Percentiles rank a stretch among this genome's conserved stretches.
phyloP scores from a whole-genome alignment of 2,888 invertebrate genomes.

The Serripes groenlandicus region DNA sequence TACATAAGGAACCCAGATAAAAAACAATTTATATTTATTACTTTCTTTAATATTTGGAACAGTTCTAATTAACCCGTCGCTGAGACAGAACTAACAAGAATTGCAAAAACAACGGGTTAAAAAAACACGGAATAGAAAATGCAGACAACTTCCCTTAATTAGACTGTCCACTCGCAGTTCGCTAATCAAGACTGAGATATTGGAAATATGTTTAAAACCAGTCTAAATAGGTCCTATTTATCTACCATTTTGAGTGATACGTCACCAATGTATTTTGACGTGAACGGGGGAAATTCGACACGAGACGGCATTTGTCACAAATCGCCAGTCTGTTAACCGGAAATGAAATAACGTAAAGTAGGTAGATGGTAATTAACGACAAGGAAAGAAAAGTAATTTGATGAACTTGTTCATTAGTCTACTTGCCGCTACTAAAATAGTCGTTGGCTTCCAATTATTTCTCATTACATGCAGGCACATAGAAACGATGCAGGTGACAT shows the following conservation, averaged over 20 bases:
- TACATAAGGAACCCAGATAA: too few species aligned
- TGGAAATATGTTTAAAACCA: conserved; percentile 28
- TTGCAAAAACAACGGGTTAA: too few species aligned
- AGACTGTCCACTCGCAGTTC: conserved; percentile 25
- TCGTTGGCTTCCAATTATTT: conserved; percentile 16
- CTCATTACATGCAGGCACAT: conserved; percentile 7
- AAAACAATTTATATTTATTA: too few species aligned
- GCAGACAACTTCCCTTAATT: conserved; percentile 24
- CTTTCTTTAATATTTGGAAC: too few species aligned
- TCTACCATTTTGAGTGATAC: conserved; percentile 23
- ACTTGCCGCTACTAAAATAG: conserved; percentile 25
- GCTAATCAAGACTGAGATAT: conserved; percentile 24
- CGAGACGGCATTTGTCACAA: conserved; percentile 17
- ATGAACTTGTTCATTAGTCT: conserved; percentile 26
- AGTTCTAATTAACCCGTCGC: too few species aligned
- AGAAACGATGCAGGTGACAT: conserved; percentile 15
- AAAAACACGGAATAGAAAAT: background rate
- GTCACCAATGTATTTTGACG: conserved; percentile 19
- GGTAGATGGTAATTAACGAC: conserved; percentile 22
- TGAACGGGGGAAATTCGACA: conserved; percentile 20
- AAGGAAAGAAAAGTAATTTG: conserved; percentile 24
- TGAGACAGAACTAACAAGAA: too few species aligned
- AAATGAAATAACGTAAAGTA: conserved; percentile 26
- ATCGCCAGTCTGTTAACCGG: conserved; percentile 10
- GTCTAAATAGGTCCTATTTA: conserved; percentile 30